Evolutionary conservation across 2,113 vertebrate genomes (phyloP), one percentile per base, ranked within the genome.

Genomic region (Uria lomvia): DNA sequence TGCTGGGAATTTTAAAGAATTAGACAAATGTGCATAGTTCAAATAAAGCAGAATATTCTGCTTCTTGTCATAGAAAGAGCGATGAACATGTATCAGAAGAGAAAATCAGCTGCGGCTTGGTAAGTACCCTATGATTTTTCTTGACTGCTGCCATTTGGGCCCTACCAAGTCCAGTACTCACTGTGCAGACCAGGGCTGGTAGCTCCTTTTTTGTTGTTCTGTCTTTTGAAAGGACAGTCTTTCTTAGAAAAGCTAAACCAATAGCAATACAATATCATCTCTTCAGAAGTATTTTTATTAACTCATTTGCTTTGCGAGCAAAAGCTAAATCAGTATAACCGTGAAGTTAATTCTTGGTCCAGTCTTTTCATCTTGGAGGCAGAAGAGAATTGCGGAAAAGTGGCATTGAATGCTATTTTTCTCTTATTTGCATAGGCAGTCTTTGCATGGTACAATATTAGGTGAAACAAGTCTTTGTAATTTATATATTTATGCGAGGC

Each of bases 1-100:
- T 82, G 77, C 94, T 95, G 91, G 94, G 86, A 95, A 95, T 87
- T 97, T 96, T 94, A 92, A 92, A 92, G 92, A 95, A 96, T 95
- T 96, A 95, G 92, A 94, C 88, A 96, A 96, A 97, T 92, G 86
- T 91, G 75, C 6, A 3, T 58, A 85, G 92, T 82, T 95, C 82
- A 96, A 94, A 79, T 95, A 87, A 90, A 70, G 88, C 80, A 94
- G 84, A 75, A 95, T 94, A 84, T 93, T 94, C 92, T 94, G 77
- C 81, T 90, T 91, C 86, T 91, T 96, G 94, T 96, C 88, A 94
- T 22, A 94, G 94, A 66, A 87, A 89, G 86, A 94, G 80, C 8
- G n/a, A 92, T 47, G 91, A 92, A 94, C 78, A 83, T 88, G 81
- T 88, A 94, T 92, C 84, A 91, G 70, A 85, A 88, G 84, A 79